phyloP scores from a whole-genome alignment of 2,113 vertebrate species.

The Antechinus flavipes region DNA sequence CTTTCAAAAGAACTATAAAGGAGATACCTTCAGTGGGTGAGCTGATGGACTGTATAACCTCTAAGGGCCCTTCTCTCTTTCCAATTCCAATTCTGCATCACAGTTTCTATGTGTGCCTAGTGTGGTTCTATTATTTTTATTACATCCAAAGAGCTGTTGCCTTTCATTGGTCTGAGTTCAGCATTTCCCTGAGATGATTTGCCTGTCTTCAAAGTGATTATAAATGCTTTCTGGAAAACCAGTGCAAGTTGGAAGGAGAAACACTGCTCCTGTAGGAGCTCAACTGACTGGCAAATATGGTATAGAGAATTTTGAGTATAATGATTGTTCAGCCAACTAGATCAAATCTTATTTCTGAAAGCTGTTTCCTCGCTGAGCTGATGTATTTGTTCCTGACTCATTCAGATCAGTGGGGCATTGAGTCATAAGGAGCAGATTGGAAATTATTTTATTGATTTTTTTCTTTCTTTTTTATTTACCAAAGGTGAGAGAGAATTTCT shows the following conservation, averaged over 20 bases:
- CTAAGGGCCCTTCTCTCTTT: not conserved
- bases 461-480: constrained; percentile 67
- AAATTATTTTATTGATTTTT: constrained; percentile 80
- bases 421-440: constrained; percentile 75
- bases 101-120: constrained; percentile 12
- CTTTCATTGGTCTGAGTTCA: constrained; percentile 67
- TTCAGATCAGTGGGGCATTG: constrained; percentile 73
- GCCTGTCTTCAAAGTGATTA: constrained; percentile 66
- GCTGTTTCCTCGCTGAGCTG: constrained; percentile 69
- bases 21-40: not conserved
- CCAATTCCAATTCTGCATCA: not conserved
- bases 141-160: constrained; percentile 47
- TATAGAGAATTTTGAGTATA: constrained; percentile 64
- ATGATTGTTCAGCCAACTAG: constrained; percentile 71
- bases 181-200: constrained; percentile 57
- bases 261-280: constrained; percentile 37
- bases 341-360: constrained; percentile 75
- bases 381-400: constrained; percentile 68
- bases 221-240: constrained; percentile 35
- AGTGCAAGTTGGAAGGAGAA: constrained; percentile 23
- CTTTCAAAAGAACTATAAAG: not conserved
- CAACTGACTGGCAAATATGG: constrained; percentile 69
- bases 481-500: constrained; percentile 73
- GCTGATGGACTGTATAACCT: not conserved
- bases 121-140: constrained; percentile 58